Base-by-base conservation (phyloP, 1,140 invertebrate species). In the Drosophila athabasca region DNA sequence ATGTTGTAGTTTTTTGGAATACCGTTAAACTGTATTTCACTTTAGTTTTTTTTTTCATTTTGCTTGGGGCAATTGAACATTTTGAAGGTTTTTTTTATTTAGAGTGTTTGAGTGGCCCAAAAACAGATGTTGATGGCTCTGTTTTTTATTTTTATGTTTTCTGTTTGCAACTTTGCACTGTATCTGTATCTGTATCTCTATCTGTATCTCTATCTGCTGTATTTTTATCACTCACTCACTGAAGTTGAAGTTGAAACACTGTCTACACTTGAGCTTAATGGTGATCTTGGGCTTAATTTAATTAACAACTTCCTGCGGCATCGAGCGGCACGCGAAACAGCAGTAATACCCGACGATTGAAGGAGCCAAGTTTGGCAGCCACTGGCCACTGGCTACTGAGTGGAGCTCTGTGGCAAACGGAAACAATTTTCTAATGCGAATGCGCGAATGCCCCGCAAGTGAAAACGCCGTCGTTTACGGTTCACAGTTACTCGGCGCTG, bases 241-340 rank as follows among this genome's bases (percentile, higher is more conserved):
- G 4, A 26, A 19, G 17, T 4, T 65, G 13, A 19, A 22, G 58
- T 44, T 8, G 31, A n/a, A 66, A 59, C 65, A 66, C 61, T 49
- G 44, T 64, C 60, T 22, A 24, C n/a, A 29, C 59, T 59, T 65
- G 44, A 41, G 15, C 69, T 78, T 62, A 79, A 64, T 58, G 73
- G 70, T 85, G 83, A 83, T 79, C 79, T 88, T 76, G 72, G 59
- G 55, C 50, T 88, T 87, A 87, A 87, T 88, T 87, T 79, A 87
- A 87, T 87, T 87, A 87, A 88, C 81, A 66, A 70, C 76, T 85
- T 85, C 82, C 82, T 80, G 68, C 71, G 62, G 76, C 26, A 65
- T 41, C 3, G 48, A 15, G 31, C 52, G 69, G 50, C 35, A 58
- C 19, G 55, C 41, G 66, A 75, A 68, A 24, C 6, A 46, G 22